Evolutionary conservation across 2,888 invertebrate species (phyloP), one percentile per base, ranked within the genome.

Genomic region (Cenopis cana): DNA sequence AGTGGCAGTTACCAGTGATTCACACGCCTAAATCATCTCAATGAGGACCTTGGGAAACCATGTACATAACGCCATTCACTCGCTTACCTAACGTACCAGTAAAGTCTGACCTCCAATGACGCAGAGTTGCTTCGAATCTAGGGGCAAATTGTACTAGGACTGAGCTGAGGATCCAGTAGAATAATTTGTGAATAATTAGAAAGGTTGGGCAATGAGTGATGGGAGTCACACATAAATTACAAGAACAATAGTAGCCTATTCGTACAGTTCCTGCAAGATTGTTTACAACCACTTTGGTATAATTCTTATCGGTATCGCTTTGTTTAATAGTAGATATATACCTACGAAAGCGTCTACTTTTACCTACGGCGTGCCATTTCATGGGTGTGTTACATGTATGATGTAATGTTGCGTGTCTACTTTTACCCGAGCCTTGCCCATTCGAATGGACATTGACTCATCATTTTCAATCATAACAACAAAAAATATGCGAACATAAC

Each of bases 1-100:
- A 60, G 49, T 60, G 55, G 20, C 65, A 24, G 60, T 54, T 60
- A 29, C 68, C 87, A 87, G 81, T 85, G 87, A 87, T 83, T 88
- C 89, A 88, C 78, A 66, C 64, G 59, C 61, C 74, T 76, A 78
- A 73, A 49, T 76, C 76, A 73, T 75, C 76, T 80, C 76, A 78
- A 78, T 73, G 75, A 81, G 79, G 76, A 78, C 79, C 75, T 61
- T 49, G 52, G 38, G 66, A 61, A 66, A 49, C 38, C 46, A 46
- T 46, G 46, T 46, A n/a, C n/a, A n/a, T n/a, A n/a, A n/a, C 46
- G 46, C n/a, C 46, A 6, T 46, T n/a, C 46, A 46, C 46, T 6
- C 46, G 46, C 46, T 46, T 46, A 46, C 46, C n/a, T n/a, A 8
- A 8, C n/a, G 46, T 5, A 46, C 41, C 14, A 46, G n/a, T 46